These are phyloP conservation scores for Agrenia bidenticulata DNA, from an alignment of 2,888 invertebrate genomes.

Conservation along the genomic window DNA sequence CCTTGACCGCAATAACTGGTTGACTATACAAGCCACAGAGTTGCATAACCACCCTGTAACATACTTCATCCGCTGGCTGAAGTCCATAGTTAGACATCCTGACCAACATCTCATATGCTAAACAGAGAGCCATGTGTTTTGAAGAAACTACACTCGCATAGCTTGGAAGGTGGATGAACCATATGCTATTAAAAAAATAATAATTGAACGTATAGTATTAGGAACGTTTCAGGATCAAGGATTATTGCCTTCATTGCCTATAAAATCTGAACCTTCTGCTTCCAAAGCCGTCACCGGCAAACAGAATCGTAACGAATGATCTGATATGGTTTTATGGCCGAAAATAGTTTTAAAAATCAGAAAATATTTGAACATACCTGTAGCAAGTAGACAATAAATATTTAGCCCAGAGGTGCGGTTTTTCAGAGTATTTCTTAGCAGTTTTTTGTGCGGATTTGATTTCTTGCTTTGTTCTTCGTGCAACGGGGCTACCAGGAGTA, in stretches of 20 bases:
- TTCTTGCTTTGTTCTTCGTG: slow-evolving; percentile 91
- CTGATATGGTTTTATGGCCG: too few relatives aligned
- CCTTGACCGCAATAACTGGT: slow-evolving; percentile 89
- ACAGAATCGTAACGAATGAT: too few relatives aligned
- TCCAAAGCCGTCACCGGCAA: too few relatives aligned
- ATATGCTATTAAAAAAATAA: slow-evolving; percentile 64
- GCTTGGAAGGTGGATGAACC: slow-evolving; percentile 94
- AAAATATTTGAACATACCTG: slow-evolving; percentile 56
- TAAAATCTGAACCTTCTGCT: too few relatives aligned
- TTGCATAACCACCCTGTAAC: slow-evolving; percentile 98
- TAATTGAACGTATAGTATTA: not conserved
- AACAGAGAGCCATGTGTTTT: slow-evolving; percentile 73
- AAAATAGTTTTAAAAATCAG: too few relatives aligned
- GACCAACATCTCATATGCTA: slow-evolving; percentile 83
- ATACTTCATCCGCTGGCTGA: slow-evolving; percentile 88
- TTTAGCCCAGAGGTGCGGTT: slow-evolving; percentile 89
- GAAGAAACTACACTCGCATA: slow-evolving; percentile 69
- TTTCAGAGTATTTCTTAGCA: slow-evolving; percentile 65
- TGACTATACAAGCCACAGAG: slow-evolving; percentile 91
- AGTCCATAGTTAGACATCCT: slow-evolving; percentile 82
- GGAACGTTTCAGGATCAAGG: too few relatives aligned
- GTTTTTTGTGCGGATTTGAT: slow-evolving; percentile 85
- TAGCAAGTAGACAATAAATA: slow-evolving; percentile 84
- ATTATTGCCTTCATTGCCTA: too few relatives aligned
- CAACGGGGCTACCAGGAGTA: slow-evolving; percentile 82